Evolutionary conservation across 2,888 invertebrate species (phyloP).

Genomic region (Ophion ellenae): DNA sequence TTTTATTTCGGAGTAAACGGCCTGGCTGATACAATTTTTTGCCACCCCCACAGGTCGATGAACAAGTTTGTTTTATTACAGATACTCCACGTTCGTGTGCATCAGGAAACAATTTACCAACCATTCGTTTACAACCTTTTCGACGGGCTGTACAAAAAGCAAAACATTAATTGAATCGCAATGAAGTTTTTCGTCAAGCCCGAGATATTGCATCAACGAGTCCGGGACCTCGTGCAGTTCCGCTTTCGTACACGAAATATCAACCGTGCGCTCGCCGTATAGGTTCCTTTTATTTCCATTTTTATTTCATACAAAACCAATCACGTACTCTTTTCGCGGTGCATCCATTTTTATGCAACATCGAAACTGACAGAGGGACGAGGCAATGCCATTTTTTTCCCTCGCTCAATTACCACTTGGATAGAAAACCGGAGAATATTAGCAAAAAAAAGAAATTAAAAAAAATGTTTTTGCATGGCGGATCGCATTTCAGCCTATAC

Average conservation of each 20-base stretch:
- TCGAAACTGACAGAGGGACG: background rate
- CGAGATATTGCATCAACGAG: slow-evolving; percentile 11
- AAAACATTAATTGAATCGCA: slow-evolving; percentile 23
- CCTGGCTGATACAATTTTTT: no score
- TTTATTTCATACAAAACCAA: background rate
- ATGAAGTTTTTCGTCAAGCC: slow-evolving; percentile 18
- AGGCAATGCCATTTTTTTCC: background rate
- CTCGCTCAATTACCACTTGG: slow-evolving; percentile 26
- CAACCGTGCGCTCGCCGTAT: background rate
- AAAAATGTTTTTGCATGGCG: slow-evolving; percentile 1
- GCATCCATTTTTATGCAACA: slow-evolving; percentile 9
- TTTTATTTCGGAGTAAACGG: no score
- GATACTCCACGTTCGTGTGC: no score
- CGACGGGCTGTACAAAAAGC: background rate
- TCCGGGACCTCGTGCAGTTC: background rate
- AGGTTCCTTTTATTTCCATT: background rate
- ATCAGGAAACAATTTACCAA: background rate
- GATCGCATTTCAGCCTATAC: slow-evolving; percentile 14
- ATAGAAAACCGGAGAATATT: slow-evolving; percentile 14
- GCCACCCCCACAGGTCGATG: no score
- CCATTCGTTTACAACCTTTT: background rate
- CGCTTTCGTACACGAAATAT: background rate
- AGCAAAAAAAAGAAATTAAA: slow-evolving; percentile 3
- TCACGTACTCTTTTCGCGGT: background rate
- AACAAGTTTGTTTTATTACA: no score